phyloP scores from a whole-genome alignment of 2,113 vertebrate species.

The Fukomys damarensis region DNA sequence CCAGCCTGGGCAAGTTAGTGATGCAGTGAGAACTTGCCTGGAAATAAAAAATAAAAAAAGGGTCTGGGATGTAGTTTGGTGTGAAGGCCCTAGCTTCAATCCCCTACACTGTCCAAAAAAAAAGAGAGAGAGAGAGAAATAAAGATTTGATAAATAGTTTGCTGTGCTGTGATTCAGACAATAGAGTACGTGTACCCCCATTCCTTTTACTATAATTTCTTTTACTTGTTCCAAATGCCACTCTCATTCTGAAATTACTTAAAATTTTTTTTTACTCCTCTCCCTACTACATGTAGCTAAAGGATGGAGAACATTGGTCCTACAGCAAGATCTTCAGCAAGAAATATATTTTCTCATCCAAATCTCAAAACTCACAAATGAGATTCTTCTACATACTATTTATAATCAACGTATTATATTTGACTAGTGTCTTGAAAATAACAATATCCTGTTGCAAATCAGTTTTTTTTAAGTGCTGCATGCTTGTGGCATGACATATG shows the following conservation, averaged over 20 bases:
- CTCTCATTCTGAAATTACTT: neutral
- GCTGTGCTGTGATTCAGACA: neutral
- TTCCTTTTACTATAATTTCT: neutral
- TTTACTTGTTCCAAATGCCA: neutral
- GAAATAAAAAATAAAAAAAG: neutral
- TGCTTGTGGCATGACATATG: neutral
- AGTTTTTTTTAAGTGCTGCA: neutral
- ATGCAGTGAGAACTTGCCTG: neutral
- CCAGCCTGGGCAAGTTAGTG: neutral
- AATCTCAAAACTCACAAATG: neutral
- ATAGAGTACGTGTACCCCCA: neutral
- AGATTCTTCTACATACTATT: neutral
- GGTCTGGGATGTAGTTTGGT: neutral
- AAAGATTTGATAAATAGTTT: neutral
- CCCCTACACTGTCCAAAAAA: no score
- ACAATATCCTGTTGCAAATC: neutral
- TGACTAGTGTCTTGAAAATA: constrained; percentile 15
- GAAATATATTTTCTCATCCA: neutral
- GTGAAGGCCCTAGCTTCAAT: neutral
- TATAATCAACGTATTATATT: constrained; percentile 40
- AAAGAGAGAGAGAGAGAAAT: no score
- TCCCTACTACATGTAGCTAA: neutral
- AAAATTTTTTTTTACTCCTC: neutral
- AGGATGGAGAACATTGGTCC: neutral
- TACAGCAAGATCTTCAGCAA: neutral